Conservation (phyloP, 2,797 vertebrate species). For the Eulemur albifrons region DNA sequence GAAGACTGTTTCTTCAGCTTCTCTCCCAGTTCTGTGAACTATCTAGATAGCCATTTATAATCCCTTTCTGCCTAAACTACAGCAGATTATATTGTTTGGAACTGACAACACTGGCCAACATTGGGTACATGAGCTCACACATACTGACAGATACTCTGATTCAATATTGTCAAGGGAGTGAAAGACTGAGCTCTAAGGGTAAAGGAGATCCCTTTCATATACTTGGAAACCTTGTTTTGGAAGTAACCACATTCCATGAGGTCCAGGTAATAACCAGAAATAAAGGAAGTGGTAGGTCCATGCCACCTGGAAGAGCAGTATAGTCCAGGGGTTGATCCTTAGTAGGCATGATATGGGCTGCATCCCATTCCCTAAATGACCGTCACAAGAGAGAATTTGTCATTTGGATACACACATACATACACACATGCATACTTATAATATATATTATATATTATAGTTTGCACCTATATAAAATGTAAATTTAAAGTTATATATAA, state of each 20-base stretch:
- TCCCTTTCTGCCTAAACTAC: background rate
- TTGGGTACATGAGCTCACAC: background rate
- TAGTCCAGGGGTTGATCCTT: background rate
- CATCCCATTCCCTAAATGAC: background rate
- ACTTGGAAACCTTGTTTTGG: background rate
- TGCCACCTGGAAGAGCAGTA: background rate
- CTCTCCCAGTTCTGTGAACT: background rate
- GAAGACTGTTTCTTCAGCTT: background rate
- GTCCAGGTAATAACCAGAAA: background rate
- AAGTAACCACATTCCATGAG: background rate
- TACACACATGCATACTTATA: background rate
- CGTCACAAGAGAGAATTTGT: background rate
- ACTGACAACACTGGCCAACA: background rate
- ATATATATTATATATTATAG: background rate
- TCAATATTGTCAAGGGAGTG: background rate
- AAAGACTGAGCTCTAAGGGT: background rate
- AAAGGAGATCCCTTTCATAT: background rate
- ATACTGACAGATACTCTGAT: background rate
- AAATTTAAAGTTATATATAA: background rate
- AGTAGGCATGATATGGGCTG: too few species aligned
- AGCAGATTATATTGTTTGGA: background rate
- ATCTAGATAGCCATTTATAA: background rate
- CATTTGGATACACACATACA: background rate
- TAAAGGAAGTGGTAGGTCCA: background rate
- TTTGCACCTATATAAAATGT: background rate